Percentiles rank a stretch among this genome's conserved stretches.
These are phyloP conservation scores for Alauda arvensis DNA, from an alignment of 2,797 vertebrate genomes.

Conservation along the genomic window DNA sequence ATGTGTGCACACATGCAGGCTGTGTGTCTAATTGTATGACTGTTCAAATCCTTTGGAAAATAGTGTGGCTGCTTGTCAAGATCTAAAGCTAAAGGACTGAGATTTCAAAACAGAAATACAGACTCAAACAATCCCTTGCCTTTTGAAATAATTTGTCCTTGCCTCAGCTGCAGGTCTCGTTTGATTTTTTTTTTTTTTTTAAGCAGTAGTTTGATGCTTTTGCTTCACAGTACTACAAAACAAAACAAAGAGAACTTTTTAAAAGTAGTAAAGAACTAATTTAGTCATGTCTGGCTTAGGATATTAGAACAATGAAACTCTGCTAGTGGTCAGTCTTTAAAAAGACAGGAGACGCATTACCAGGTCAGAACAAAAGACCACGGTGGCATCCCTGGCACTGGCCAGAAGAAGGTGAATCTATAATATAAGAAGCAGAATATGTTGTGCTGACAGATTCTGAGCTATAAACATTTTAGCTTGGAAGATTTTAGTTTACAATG, in stretches of 20 bases:
- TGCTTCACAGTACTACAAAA: conserved; percentile 27
- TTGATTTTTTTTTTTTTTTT: conserved; percentile 32
- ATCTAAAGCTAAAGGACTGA: conserved; percentile 47
- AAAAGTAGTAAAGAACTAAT: conserved; percentile 28
- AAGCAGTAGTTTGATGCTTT: conserved; percentile 30
- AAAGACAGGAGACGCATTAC: background rate
- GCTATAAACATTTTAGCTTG: background rate
- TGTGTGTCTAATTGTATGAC: conserved; percentile 4
- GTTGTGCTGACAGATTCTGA: background rate
- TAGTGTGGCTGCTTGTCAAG: conserved; percentile 43
- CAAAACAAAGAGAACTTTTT: conserved; percentile 35
- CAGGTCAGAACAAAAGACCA: background rate
- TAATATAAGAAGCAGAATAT: background rate
- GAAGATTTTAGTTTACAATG: background rate
- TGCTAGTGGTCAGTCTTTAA: background rate
- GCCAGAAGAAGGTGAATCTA: background rate
- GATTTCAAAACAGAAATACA: conserved; percentile 58
- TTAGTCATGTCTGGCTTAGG: background rate
- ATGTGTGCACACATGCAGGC: conserved; percentile 24
- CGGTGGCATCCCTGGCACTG: background rate
- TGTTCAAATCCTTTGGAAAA: conserved; percentile 52
- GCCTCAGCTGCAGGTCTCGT: conserved; percentile 56
- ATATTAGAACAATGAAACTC: background rate
- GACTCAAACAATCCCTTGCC: conserved; percentile 56
- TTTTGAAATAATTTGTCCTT: conserved; percentile 68